Evolutionary conservation across 2,113 vertebrate genomes (phyloP), one percentile per base, ranked within the genome.

Genomic region (Oncorhynchus clarkii): DNA sequence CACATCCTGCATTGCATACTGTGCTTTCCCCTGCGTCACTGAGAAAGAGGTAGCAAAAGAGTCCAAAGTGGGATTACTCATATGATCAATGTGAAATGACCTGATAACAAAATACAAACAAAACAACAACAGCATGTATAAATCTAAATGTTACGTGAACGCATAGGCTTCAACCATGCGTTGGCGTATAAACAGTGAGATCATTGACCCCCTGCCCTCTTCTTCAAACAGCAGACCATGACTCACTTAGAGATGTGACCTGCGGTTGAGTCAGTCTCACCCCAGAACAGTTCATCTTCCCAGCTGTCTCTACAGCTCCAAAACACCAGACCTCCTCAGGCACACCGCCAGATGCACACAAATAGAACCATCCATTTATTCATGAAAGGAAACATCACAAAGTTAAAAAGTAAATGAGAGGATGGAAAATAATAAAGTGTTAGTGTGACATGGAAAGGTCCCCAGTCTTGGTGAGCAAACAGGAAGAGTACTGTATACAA

Each of bases 1-100:
- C 49, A 54, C 80, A 82, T 80, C 79, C 85, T 66, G 74, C 74
- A 76, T 80, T 67, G 39, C 39, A 67, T 74, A 74, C 26, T 13
- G 59, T 62, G 18, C 59, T 62, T 14, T 62, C 67, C n/a, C 62
- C 73, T 80, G 78, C 14, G 75, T 73, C 78, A 75, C 79, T 70
- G 22, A 77, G 72, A 73, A 81, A 88, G 80, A 34, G 34, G 34
- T 5, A 34, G 34, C 6, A 7, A 34, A 34, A 34, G 1, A 75
- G 66, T 29, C 73, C 26, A 64, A 81, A 80, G 73, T 81, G 77
- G 73, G 14, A 69, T 8, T 73, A 11, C 39, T 45, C 8, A 9
- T 76, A 74, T 73, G 31, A 81, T 76, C 20, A 14, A 62, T 74
- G 27, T 57, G 2, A 62, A 62, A 62, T 8, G 18, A 22, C 2